These are phyloP conservation scores for Ichneumoninae sp. DNA, from an alignment of 2,888 invertebrate genomes.

Conservation along the genomic window DNA sequence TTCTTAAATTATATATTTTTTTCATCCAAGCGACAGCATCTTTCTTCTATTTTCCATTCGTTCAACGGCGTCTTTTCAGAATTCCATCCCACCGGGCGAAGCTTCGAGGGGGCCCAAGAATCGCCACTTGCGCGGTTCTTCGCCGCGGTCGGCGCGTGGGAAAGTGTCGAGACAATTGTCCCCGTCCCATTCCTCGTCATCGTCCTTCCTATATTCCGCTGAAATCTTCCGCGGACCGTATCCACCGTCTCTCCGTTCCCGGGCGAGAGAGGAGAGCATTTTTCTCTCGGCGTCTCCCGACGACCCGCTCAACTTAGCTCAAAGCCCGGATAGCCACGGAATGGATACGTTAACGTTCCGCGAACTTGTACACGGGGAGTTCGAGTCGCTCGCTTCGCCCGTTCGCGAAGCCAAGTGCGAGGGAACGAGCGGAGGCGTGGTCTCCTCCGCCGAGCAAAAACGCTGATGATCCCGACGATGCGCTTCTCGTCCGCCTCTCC, in stretches of 20 bases:
- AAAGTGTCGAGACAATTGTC: conserved; percentile 36
- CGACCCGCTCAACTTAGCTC: background rate
- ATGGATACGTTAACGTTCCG: conserved; percentile 53
- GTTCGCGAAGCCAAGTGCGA: conserved; percentile 8
- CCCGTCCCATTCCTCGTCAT: conserved; percentile 14
- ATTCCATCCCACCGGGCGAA: background rate
- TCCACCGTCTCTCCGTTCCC: background rate
- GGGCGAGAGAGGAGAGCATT: background rate
- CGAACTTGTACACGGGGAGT: conserved; percentile 39
- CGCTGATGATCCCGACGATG: conserved; percentile 46
- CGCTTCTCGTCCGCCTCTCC: background rate
- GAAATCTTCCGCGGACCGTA: background rate
- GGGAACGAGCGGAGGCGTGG: conserved; percentile 43
- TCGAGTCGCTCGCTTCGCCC: conserved; percentile 1
- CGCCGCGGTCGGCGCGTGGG: conserved; percentile 32
- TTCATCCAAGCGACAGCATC: too few relatives aligned
- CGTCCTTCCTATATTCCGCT: conserved; percentile 12
- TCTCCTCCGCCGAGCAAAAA: conserved; percentile 32
- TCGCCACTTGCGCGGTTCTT: conserved; percentile 13
- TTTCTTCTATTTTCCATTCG: too few relatives aligned
- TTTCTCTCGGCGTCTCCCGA: background rate
- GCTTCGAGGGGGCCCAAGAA: background rate
- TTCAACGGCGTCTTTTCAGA: background rate
- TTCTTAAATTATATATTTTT: too few relatives aligned
- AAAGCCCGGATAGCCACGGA: conserved; percentile 23